These are phyloP conservation scores for Epinephelus cyanopodus DNA, from an alignment of 2,113 vertebrate genomes.

Conservation along the genomic window DNA sequence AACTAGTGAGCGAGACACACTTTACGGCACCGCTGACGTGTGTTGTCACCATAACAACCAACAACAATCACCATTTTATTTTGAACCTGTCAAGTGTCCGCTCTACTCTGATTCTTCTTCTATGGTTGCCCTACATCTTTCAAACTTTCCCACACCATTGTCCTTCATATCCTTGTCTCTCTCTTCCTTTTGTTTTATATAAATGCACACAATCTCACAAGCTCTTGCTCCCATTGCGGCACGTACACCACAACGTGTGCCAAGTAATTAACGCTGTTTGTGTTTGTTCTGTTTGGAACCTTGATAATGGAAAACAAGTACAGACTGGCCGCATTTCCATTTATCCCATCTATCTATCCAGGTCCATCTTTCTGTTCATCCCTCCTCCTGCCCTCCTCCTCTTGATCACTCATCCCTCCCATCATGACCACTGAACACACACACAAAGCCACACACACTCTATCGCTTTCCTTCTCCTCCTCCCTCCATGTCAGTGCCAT, in stretches of 20 bases:
- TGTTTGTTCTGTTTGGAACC: conserved; percentile 71
- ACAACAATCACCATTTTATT: too few relatives aligned
- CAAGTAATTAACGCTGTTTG: conserved; percentile 79
- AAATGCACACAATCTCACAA: conserved; percentile 48
- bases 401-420: conserved; percentile 30
- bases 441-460: not conserved
- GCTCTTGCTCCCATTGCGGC: conserved; percentile 46
- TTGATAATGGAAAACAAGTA: conserved; percentile 80
- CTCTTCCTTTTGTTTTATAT: conserved; percentile 45
- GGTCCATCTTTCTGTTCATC: conserved; percentile 23
- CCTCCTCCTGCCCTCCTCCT: not conserved
- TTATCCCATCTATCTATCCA: conserved; percentile 49
- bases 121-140: conserved; percentile 46
- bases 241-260: conserved; percentile 58
- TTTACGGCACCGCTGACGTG: too few relatives aligned
- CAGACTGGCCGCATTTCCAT: conserved; percentile 59
- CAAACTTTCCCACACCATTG: conserved; percentile 66
- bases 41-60: too few relatives aligned
- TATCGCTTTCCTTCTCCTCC: conserved; percentile 22
- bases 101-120: too few relatives aligned
- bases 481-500: conserved; percentile 44
- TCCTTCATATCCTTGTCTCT: conserved; percentile 32
- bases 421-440: conserved; percentile 12
- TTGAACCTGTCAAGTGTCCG: too few relatives aligned
- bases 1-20: too few relatives aligned